Conservation (phyloP, 2,888 invertebrate genomes). For the Sabellastarte sp. region DNA sequence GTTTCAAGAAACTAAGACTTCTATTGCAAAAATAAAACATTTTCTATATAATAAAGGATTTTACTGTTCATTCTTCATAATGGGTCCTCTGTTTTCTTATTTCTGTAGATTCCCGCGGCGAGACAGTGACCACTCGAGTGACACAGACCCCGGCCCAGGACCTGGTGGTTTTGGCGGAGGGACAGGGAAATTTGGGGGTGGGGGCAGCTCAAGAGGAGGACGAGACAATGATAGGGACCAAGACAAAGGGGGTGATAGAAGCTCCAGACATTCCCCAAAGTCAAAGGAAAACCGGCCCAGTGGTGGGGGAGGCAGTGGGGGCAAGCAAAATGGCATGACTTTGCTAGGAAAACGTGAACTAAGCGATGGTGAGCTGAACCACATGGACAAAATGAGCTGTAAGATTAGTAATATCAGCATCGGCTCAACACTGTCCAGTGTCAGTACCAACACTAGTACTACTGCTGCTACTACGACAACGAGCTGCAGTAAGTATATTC, state of each 20-base stretch:
- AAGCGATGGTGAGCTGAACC: neutral
- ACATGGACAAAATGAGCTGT: neutral
- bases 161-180: slow-evolving; percentile 4
- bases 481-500: neutral
- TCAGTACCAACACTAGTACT: slow-evolving; percentile 28
- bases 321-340: neutral
- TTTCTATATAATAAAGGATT: too few species aligned
- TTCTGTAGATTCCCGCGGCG: slow-evolving; percentile 30
- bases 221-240: neutral
- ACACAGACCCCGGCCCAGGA: slow-evolving; percentile 48
- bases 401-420: slow-evolving; percentile 34
- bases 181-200: neutral
- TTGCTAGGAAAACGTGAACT: neutral
- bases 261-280: neutral
- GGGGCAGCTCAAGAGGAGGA: neutral
- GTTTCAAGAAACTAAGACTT: too few species aligned
- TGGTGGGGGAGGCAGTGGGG: neutral
- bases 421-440: slow-evolving; percentile 35
- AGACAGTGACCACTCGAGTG: slow-evolving; percentile 58
- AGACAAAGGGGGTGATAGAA: neutral
- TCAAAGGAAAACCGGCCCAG: neutral
- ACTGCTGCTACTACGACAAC: neutral
- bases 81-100: too few species aligned
- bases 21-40: too few species aligned
- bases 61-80: too few species aligned